phyloP scores from a whole-genome alignment of 2,888 invertebrate genomes.

The Sesia bembeciformis region DNA sequence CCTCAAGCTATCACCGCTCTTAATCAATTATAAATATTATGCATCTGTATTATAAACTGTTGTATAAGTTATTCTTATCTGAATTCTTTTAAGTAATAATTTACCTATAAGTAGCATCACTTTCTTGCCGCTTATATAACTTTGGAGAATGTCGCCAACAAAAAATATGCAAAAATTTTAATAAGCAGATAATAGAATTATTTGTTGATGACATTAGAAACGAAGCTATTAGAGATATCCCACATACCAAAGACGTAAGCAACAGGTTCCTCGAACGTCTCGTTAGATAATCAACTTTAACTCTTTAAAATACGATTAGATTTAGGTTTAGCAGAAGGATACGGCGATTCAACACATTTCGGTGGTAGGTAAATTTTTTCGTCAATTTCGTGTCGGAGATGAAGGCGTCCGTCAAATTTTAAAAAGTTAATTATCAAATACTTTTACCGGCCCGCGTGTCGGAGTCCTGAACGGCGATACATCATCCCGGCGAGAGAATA shows the following conservation, averaged over 20 bases:
- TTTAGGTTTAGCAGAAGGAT: neutral
- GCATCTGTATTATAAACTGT: neutral
- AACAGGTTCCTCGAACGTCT: conserved; percentile 23
- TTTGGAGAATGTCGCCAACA: conserved; percentile 12
- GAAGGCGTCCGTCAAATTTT: conserved; percentile 66
- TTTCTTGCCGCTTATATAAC: conserved; percentile 8
- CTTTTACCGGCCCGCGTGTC: conserved; percentile 46
- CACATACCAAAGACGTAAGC: conserved; percentile 21
- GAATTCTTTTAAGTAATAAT: neutral
- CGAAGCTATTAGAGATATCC: conserved; percentile 21
- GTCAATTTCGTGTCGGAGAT: conserved; percentile 28
- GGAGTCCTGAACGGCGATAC: conserved; percentile 47
- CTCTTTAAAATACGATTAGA: neutral
- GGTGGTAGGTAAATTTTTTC: conserved; percentile 14
- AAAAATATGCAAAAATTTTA: conserved; percentile 29
- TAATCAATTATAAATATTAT: too few relatives aligned
- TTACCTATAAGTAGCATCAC: conserved; percentile 1
- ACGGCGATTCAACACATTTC: too few relatives aligned
- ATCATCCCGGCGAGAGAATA: conserved; percentile 62
- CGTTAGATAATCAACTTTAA: neutral
- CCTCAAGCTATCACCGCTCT: too few relatives aligned
- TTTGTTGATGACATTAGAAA: conserved; percentile 32
- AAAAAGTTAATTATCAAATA: conserved; percentile 72
- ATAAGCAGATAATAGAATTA: conserved; percentile 24
- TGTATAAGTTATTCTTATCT: neutral